phyloP scores from a whole-genome alignment of 2,113 vertebrate genomes.

The Catharus fuscescens region DNA sequence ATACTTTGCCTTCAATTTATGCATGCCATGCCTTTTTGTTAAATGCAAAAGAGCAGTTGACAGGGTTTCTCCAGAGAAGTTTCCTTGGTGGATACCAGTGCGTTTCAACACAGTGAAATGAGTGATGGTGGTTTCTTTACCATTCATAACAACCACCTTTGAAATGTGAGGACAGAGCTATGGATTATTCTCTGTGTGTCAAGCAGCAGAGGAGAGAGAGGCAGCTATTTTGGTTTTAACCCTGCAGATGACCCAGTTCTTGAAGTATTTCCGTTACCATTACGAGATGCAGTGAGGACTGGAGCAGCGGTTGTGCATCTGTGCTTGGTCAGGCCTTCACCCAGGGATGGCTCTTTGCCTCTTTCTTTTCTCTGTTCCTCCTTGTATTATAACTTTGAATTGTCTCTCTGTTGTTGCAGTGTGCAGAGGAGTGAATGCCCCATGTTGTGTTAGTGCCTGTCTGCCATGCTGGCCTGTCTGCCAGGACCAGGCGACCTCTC shows the following conservation, averaged over 20 bases:
- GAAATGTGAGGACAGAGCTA: not conserved
- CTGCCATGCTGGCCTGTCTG: slow-evolving; percentile 99
- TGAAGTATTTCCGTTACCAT: not conserved
- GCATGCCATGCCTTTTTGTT: slow-evolving; percentile 53
- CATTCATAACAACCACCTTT: not conserved
- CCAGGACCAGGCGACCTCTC: slow-evolving; percentile 98
- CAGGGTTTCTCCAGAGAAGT: slow-evolving; percentile 33
- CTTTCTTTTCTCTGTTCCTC: slow-evolving; percentile 57
- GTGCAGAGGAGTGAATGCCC: slow-evolving; percentile 88
- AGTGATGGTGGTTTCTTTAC: not conserved
- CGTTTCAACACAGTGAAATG: not conserved
- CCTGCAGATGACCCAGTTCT: slow-evolving; percentile 26
- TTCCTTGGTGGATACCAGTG: not conserved
- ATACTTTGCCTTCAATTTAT: slow-evolving; percentile 57
- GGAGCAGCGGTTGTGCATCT: not conserved
- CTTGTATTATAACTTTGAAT: slow-evolving; percentile 62
- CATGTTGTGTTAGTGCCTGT: slow-evolving; percentile 93
- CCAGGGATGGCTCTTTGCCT: slow-evolving; percentile 13
- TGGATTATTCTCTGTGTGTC: not conserved
- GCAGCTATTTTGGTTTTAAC: not conserved
- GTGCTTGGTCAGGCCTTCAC: slow-evolving; percentile 55
- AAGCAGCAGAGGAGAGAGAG: not conserved
- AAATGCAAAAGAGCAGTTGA: slow-evolving; percentile 17
- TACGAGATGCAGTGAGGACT: not conserved
- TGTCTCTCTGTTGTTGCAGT: slow-evolving; percentile 80